Conservation (phyloP, 2,113 vertebrate genomes). For the Anguilla rostrata region DNA sequence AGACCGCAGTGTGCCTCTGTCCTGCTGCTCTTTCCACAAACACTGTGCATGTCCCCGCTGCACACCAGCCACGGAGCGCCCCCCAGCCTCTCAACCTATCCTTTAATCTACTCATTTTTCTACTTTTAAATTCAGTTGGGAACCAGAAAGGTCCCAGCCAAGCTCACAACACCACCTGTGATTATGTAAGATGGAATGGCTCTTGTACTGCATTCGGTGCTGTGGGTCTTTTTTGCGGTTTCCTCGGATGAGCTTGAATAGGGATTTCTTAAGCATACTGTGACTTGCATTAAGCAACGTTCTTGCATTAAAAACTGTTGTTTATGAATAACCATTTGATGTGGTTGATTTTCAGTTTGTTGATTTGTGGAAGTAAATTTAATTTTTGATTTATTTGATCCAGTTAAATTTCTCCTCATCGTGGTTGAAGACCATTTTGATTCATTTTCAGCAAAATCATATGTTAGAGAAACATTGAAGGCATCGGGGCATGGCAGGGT, state of each 20-base stretch:
- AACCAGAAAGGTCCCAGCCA: not conserved
- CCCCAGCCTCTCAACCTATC: not conserved
- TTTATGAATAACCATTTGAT: not conserved
- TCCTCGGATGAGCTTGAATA: not conserved
- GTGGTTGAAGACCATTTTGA: not conserved
- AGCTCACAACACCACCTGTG: not conserved
- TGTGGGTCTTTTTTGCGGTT: not conserved
- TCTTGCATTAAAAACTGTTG: not conserved
- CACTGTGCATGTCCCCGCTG: not conserved
- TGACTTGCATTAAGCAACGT: not conserved
- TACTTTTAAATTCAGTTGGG: constrained; percentile 1
- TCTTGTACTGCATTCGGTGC: not conserved
- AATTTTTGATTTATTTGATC: not conserved
- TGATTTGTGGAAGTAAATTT: not conserved
- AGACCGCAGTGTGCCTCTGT: constrained; percentile 10
- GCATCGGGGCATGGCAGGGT: too few relatives aligned
- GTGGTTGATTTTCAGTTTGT: not conserved
- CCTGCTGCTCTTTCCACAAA: constrained; percentile 19
- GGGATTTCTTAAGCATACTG: not conserved
- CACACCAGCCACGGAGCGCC: not conserved
- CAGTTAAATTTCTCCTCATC: not conserved
- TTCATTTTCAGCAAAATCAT: not conserved
- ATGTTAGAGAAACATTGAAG: not conserved
- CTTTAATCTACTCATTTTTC: constrained; percentile 2
- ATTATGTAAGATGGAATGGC: not conserved